Evolutionary conservation across 2,888 invertebrate genomes (phyloP), one percentile per base, ranked within the genome.

Genomic region (Charanyca ferruginea): DNA sequence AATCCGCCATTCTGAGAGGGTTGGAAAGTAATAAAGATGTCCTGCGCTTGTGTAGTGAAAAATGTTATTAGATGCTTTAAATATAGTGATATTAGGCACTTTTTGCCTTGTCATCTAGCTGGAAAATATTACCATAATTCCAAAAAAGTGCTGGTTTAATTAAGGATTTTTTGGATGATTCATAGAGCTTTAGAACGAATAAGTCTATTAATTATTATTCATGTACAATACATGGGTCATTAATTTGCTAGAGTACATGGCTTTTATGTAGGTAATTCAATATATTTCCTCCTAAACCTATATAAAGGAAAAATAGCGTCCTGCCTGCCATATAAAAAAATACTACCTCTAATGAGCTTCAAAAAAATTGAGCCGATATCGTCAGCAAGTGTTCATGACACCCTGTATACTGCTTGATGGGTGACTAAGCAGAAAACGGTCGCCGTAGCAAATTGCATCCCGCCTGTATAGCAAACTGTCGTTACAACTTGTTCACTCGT

Each of bases 351-450:
- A 73, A 80, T 62, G 66, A 70, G 62, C 73, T 70, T 77, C 47
- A 25, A 51, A 79, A 77, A 77, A 70, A 73, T 55, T 42, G 47
- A 63, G 65, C 60, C 59, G 63, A 67, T 71, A 63, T 64, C 57
- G 62, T 51, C 59, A 65, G 52, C 78, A 68, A 59, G 52, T 73
- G 61, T 57, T 67, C 57, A 54, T 80, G 71, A 77, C 81, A 79
- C 72, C 69, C 70, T 80, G 77, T 79, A 78, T 74, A 78, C 63
- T 52, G 75, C 84, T 77, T 87, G 83, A 89, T 87, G 86, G 89
- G 85, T 90, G 90, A 90, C 87, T 89, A 83, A 86, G 89, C 89
- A 84, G 83, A 89, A 88, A 88, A 84, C 77, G 54, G 70, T 83
- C 78, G 66, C 79, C 73, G 79, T 66, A 80, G 83, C 78, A 85